phyloP scores from a whole-genome alignment of 2,113 vertebrate species.

The Bostrychus sinensis region DNA sequence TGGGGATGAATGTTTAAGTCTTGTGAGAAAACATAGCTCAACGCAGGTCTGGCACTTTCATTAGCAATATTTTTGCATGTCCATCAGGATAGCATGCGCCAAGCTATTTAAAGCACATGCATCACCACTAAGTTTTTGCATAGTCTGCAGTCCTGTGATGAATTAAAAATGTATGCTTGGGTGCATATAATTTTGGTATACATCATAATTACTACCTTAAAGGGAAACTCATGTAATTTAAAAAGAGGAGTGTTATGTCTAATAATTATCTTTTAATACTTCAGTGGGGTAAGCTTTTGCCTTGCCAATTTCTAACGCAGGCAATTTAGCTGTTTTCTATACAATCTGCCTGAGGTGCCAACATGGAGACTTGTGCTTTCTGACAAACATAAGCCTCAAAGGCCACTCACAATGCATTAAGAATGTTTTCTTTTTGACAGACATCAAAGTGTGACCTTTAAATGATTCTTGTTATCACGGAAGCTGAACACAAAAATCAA shows the following conservation, averaged over 20 bases:
- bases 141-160: slow-evolving; percentile 66
- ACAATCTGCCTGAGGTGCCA: slow-evolving; percentile 60
- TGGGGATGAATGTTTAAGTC: slow-evolving; percentile 25
- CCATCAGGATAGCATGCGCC: slow-evolving; percentile 53
- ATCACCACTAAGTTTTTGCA: slow-evolving; percentile 61
- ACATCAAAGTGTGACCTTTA: slow-evolving; percentile 80
- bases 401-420: slow-evolving; percentile 73
- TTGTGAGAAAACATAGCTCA: slow-evolving; percentile 39
- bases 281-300: slow-evolving; percentile 23
- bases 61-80: slow-evolving; percentile 59
- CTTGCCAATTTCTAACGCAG: slow-evolving; percentile 20
- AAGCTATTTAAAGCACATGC: slow-evolving; percentile 68
- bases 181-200: slow-evolving; percentile 61
- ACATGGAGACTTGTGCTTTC: slow-evolving; percentile 59
- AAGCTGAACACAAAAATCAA: slow-evolving; percentile 77
- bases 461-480: slow-evolving; percentile 78
- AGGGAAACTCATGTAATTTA: slow-evolving; percentile 50
- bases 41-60: slow-evolving; percentile 41
- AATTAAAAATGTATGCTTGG: slow-evolving; percentile 75
- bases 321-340: slow-evolving; percentile 52
- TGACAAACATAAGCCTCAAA: slow-evolving; percentile 69
- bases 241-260: slow-evolving; percentile 38
- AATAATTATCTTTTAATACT: slow-evolving; percentile 39
- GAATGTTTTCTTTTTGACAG: slow-evolving; percentile 77
- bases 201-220: slow-evolving; percentile 72